A percentile compares a stretch with the other conserved stretches of the same genome.
Evolutionary conservation across 2,888 invertebrate species (phyloP).

Genomic region (Harpalus rufipes): DNA sequence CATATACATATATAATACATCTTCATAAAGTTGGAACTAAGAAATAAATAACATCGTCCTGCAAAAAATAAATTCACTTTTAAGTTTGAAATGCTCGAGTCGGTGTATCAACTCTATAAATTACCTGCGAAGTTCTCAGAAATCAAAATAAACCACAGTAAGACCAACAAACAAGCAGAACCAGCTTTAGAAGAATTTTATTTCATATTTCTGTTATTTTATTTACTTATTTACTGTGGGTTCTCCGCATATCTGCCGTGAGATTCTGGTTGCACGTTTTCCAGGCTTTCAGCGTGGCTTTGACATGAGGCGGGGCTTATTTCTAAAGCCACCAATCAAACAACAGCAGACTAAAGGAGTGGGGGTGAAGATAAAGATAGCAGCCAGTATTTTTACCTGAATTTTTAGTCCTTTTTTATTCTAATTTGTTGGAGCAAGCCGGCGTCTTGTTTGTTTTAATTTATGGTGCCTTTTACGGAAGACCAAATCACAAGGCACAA

Average conservation of each 20-base stretch:
- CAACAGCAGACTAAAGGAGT: neutral
- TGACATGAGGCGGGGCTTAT: slow-evolving; percentile 22
- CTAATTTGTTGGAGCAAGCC: slow-evolving; percentile 63
- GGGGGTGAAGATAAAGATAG: slow-evolving; percentile 50
- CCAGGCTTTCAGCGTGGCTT: slow-evolving; percentile 20
- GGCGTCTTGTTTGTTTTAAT: slow-evolving; percentile 64
- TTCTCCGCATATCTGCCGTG: slow-evolving; percentile 49
- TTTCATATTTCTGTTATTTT: slow-evolving; percentile 58
- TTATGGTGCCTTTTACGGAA: slow-evolving; percentile 64
- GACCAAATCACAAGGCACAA: slow-evolving; percentile 49
- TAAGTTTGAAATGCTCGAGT: slow-evolving; percentile 54
- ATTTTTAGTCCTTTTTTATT: slow-evolving; percentile 64
- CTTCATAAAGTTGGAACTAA: slow-evolving; percentile 50
- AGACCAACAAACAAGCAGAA: slow-evolving; percentile 39
- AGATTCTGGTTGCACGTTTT: slow-evolving; percentile 30
- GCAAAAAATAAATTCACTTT: slow-evolving; percentile 31
- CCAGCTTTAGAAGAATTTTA: slow-evolving; percentile 42
- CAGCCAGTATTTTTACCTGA: slow-evolving; percentile 58
- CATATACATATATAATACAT: slow-evolving; percentile 47
- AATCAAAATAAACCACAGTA: slow-evolving; percentile 41
- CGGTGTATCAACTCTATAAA: slow-evolving; percentile 59
- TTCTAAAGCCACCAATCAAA: slow-evolving; percentile 51
- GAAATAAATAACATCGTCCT: slow-evolving; percentile 38
- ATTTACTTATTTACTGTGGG: slow-evolving; percentile 44
- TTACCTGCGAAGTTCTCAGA: slow-evolving; percentile 43